Conservation (phyloP, 2,888 invertebrate species). For the Drosophila niveifrons region DNA sequence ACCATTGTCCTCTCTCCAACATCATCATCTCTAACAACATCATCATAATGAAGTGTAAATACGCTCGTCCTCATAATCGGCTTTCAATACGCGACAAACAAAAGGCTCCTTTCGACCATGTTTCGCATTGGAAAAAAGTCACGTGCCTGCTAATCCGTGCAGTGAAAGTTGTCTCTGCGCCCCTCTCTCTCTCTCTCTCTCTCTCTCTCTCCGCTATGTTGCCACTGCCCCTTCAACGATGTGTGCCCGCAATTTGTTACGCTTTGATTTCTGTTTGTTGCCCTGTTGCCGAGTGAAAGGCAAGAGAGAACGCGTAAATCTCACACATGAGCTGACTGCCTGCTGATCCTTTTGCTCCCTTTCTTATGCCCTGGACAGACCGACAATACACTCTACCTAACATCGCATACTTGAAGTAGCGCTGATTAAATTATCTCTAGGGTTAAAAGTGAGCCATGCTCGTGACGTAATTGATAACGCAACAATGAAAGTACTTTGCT, state of each 20-base stretch:
- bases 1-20: slow-evolving; percentile 41
- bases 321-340: slow-evolving; percentile 53
- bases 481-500: slow-evolving; percentile 28
- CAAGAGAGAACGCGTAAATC: slow-evolving; percentile 58
- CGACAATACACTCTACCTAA: slow-evolving; percentile 47
- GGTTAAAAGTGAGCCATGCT: slow-evolving; percentile 69
- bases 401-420: slow-evolving; percentile 55
- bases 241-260: slow-evolving; percentile 73
- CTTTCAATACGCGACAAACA: slow-evolving; percentile 62
- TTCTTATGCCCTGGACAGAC: slow-evolving; percentile 52
- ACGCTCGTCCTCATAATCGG: slow-evolving; percentile 64
- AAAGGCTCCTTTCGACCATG: slow-evolving; percentile 48
- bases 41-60: slow-evolving; percentile 76
- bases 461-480: slow-evolving; percentile 60
- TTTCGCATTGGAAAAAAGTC: slow-evolving; percentile 68
- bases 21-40: slow-evolving; percentile 40
- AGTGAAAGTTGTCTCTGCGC: slow-evolving; percentile 56
- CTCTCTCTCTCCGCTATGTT: slow-evolving; percentile 21
- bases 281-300: slow-evolving; percentile 59
- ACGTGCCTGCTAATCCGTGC: slow-evolving; percentile 75
- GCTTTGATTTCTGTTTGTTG: slow-evolving; percentile 73
- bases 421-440: slow-evolving; percentile 72
- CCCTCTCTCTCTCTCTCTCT: slow-evolving; percentile 23
- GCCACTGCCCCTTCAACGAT: slow-evolving; percentile 26
- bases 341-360: slow-evolving; percentile 55